Conservation (phyloP, 2,797 vertebrate genomes). For the Takifugu ocellatus region DNA sequence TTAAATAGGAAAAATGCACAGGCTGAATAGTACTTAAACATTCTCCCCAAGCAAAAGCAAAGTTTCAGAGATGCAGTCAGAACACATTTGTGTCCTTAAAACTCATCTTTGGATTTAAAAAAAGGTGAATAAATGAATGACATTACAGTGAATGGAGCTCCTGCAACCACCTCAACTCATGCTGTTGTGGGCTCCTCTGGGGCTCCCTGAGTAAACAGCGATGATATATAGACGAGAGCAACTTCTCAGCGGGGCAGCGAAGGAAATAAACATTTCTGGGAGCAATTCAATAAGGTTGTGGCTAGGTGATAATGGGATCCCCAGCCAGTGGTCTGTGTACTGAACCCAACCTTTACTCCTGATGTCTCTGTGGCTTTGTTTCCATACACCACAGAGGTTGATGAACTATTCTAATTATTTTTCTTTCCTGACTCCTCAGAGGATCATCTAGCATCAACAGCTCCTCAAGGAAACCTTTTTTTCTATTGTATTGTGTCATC, state of each 20-base stretch:
- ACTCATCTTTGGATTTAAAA: slow-evolving; percentile 10
- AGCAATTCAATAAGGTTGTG: slow-evolving; percentile 67
- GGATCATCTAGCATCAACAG: slow-evolving; percentile 41
- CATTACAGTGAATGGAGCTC: not conserved
- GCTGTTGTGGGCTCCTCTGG: slow-evolving; percentile 32
- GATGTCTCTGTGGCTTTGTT: slow-evolving; percentile 10
- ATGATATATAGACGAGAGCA: slow-evolving; percentile 67
- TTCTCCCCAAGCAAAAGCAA: too few species aligned
- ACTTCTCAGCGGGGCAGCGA: slow-evolving; percentile 53
- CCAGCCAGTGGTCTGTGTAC: slow-evolving; percentile 38
- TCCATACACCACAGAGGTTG: slow-evolving; percentile 22
- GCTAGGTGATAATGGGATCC: slow-evolving; percentile 50
- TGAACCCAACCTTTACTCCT: slow-evolving; percentile 9
- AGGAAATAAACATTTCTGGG: slow-evolving; percentile 66
- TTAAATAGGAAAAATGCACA: too few species aligned
- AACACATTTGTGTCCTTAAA: slow-evolving; percentile 6
- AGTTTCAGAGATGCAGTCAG: too few species aligned
- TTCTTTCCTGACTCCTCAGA: slow-evolving; percentile 27
- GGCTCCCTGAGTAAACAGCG: slow-evolving; percentile 68
- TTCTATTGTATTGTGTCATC: slow-evolving; percentile 47
- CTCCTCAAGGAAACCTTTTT: slow-evolving; percentile 33
- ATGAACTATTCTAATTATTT: slow-evolving; percentile 40
- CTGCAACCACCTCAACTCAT: slow-evolving; percentile 23
- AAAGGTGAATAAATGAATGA: slow-evolving; percentile 17
- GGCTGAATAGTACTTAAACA: too few species aligned